A percentile compares a stretch with the other conserved stretches of the same genome.
Conservation (phyloP, 2,113 vertebrate genomes). For the Dromaius novaehollandiae region DNA sequence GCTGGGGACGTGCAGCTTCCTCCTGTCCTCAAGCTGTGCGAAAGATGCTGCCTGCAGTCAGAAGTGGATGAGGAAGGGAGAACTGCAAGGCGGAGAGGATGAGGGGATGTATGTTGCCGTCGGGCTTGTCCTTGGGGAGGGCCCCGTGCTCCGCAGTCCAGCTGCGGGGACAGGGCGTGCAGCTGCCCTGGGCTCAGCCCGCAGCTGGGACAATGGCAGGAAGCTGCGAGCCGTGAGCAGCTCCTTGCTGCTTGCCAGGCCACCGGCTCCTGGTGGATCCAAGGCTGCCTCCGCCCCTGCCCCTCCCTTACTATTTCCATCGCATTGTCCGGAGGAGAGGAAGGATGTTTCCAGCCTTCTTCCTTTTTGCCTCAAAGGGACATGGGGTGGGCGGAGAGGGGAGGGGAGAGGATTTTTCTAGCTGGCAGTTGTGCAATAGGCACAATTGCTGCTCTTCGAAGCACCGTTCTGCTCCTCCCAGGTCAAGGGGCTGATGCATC, state of each 20-base stretch:
- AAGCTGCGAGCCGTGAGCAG: neutral
- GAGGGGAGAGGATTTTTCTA: neutral
- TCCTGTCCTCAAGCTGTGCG: no score
- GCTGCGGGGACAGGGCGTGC: neutral
- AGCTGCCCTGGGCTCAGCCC: neutral
- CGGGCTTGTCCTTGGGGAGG: no score
- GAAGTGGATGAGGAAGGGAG: neutral
- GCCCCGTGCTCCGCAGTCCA: neutral
- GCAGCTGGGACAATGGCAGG: neutral
- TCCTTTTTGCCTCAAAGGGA: conserved; percentile 31
- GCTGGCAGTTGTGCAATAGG: neutral
- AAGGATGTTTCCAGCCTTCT: conserved; percentile 64
- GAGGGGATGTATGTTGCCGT: neutral
- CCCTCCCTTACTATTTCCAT: conserved; percentile 53
- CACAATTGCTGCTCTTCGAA: accelerated
- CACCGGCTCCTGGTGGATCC: neutral
- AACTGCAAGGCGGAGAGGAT: neutral
- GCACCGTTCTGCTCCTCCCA: neutral
- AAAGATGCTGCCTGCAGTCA: neutral
- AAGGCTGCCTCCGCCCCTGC: neutral
- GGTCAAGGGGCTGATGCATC: neutral
- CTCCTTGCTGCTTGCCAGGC: neutral
- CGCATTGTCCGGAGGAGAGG: conserved; percentile 31
- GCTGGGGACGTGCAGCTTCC: neutral
- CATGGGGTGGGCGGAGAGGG: neutral